Percentiles rank a stretch among this genome's conserved stretches.
Conservation (phyloP, 2,797 vertebrate species). For the Atherinosoma microstoma region DNA sequence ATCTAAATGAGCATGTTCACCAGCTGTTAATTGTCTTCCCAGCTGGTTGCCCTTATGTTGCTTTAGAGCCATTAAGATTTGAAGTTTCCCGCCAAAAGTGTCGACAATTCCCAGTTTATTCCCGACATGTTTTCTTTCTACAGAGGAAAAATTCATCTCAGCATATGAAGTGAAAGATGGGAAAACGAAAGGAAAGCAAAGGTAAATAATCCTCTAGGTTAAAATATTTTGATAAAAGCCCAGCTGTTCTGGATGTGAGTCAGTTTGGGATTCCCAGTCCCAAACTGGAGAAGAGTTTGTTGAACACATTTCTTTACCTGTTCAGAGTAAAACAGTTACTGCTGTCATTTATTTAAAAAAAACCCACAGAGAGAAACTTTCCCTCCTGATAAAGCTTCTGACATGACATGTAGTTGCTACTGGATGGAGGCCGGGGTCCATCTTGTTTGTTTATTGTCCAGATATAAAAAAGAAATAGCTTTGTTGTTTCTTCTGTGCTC, state of each 20-base stretch:
- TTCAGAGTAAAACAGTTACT: not conserved
- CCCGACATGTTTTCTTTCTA: not conserved
- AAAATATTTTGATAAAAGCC: not conserved
- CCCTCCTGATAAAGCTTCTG: not conserved
- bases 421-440: not conserved
- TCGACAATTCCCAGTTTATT: not conserved
- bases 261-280: not conserved
- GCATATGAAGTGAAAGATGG: not conserved
- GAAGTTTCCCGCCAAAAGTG: conserved; percentile 10
- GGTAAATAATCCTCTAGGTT: not conserved
- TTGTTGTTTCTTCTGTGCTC: not conserved
- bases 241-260: not conserved
- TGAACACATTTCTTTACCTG: not conserved
- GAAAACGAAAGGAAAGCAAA: not conserved
- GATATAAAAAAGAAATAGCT: not conserved
- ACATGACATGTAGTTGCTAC: not conserved
- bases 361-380: not conserved
- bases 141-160: not conserved
- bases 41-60: too few relatives aligned
- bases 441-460: conserved; percentile 16
- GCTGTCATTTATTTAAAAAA: not conserved
- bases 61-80: too few relatives aligned
- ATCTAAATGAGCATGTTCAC: too few relatives aligned
- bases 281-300: not conserved
- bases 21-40: too few relatives aligned